Evolutionary conservation across 2,113 vertebrate genomes (phyloP), one percentile per base, ranked within the genome.

Genomic region (Formicarius rufipectus): DNA sequence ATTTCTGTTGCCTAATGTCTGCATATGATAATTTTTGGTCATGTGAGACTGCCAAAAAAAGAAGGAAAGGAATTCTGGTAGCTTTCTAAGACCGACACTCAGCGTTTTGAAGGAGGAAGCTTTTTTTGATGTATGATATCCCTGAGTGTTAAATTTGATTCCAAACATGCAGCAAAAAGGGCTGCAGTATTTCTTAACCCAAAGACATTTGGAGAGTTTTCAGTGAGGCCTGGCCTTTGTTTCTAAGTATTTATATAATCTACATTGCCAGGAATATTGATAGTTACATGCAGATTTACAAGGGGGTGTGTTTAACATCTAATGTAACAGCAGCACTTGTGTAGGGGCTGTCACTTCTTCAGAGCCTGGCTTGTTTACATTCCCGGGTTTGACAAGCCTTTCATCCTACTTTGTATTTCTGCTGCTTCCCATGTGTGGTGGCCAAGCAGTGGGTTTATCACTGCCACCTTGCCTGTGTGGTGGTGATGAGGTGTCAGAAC

Each of bases 1-100:
- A 87, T 88, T 92, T 88, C 37, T 85, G 60, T 96, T 94, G 75
- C 67, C 53, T 90, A 80, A 91, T 81, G 68, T 95, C 83, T 90
- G 80, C 23, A 14, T 63, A 18, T 35, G 88, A 78, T 93, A 93
- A 86, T 50, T 94, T 83, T 31, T 63, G 83, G 59, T 89, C 82
- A 62, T 67, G 11, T 23, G 68, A 85, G 45, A 67, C 35, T 3
- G 47, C 50, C 45, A 76, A 66, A 84, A 63, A 68, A 45, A 87
- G 37, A 42, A 1, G 23, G 52, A 68, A 83, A 95, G 40, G 35
- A 14, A 25, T 89, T 90, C 87, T 85, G 78, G 74, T 92, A 86
- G 59, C 83, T 91, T 90, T 95, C 80, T 90, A 88, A 83, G 92
- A 90, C 83, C 55, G 59, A 55, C 85, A 66, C 9, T 87, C 31